A percentile compares a stretch with the other conserved stretches of the same genome.
phyloP scores from a whole-genome alignment of 2,888 invertebrate species.

The Meiosimyza platycephala region DNA sequence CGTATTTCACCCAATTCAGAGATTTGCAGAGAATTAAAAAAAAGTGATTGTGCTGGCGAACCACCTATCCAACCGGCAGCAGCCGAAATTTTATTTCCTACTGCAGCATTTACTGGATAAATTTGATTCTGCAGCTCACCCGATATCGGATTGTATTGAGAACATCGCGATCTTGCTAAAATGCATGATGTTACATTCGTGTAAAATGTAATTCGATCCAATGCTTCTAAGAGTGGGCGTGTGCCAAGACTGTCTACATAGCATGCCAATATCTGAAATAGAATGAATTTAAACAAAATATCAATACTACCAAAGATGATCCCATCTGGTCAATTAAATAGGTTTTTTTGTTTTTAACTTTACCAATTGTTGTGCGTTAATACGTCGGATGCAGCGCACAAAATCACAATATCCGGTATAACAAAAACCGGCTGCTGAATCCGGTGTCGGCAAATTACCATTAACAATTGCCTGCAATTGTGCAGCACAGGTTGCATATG shows the following conservation, averaged over 20 bases:
- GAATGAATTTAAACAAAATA: not conserved
- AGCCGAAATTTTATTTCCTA: constrained; percentile 58
- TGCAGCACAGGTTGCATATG: constrained; percentile 69
- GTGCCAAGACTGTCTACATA: constrained; percentile 47
- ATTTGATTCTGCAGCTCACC: constrained; percentile 72
- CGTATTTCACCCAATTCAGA: constrained; percentile 70
- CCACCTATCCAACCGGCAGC: constrained; percentile 45
- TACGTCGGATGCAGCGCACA: constrained; percentile 71
- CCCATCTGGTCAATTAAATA: no score
- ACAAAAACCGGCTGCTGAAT: constrained; percentile 60
- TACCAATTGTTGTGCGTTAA: constrained; percentile 72
- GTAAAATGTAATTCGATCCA: constrained; percentile 64
- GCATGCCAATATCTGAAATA: constrained; percentile 51
- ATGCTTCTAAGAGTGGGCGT: constrained; percentile 45
- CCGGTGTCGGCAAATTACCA: constrained; percentile 44
- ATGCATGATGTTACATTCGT: constrained; percentile 76
- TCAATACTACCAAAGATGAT: not conserved
- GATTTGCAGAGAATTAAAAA: constrained; percentile 71
- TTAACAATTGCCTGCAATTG: constrained; percentile 65
- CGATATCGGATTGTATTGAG: constrained; percentile 74
- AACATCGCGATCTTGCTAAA: constrained; percentile 74
- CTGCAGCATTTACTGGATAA: constrained; percentile 46
- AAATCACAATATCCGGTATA: constrained; percentile 74
- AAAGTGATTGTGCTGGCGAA: constrained; percentile 13
- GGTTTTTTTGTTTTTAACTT: constrained; percentile 39